Percentiles rank a stretch among this genome's conserved stretches.
These are phyloP conservation scores for Phaonia tiefii DNA, from an alignment of 2,888 invertebrate species.

Conservation along the genomic window DNA sequence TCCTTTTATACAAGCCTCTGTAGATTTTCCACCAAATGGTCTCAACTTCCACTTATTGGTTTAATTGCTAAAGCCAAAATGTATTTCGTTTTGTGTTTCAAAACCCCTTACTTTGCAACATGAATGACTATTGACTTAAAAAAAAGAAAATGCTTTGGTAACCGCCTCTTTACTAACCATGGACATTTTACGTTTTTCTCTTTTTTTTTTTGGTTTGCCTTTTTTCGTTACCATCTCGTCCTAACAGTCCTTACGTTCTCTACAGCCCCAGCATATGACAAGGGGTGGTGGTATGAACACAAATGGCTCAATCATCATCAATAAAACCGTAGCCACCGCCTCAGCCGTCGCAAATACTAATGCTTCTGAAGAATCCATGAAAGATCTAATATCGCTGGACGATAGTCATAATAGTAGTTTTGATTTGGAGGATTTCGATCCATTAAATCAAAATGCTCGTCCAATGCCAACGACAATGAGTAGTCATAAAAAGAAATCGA, in stretches of 20 bases:
- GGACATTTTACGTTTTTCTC: slow-evolving; percentile 63
- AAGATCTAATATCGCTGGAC: slow-evolving; percentile 86
- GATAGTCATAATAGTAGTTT: slow-evolving; percentile 84
- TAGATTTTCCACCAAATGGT: too few relatives aligned
- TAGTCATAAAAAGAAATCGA: slow-evolving; percentile 72
- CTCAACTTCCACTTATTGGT: too few relatives aligned
- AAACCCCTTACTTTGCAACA: not conserved
- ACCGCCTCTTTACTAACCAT: slow-evolving; percentile 60
- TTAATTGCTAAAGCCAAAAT: too few relatives aligned
- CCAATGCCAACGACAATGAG: slow-evolving; percentile 74
- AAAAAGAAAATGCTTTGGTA: not conserved
- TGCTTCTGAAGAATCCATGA: slow-evolving; percentile 79
- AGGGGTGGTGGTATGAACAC: slow-evolving; percentile 52
- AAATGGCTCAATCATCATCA: slow-evolving; percentile 22
- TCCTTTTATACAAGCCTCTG: too few relatives aligned
- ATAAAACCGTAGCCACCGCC: slow-evolving; percentile 31
- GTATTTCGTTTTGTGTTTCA: too few relatives aligned
- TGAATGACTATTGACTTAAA: not conserved
- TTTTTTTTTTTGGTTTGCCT: slow-evolving; percentile 49
- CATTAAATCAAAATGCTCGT: slow-evolving; percentile 82
- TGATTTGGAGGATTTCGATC: slow-evolving; percentile 85
- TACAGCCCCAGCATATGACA: slow-evolving; percentile 70
- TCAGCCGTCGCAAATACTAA: slow-evolving; percentile 55
- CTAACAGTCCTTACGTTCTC: slow-evolving; percentile 73
- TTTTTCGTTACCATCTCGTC: slow-evolving; percentile 48